Evolutionary conservation across 2,113 vertebrate species (phyloP).

Genomic region (Pipra filicauda): DNA sequence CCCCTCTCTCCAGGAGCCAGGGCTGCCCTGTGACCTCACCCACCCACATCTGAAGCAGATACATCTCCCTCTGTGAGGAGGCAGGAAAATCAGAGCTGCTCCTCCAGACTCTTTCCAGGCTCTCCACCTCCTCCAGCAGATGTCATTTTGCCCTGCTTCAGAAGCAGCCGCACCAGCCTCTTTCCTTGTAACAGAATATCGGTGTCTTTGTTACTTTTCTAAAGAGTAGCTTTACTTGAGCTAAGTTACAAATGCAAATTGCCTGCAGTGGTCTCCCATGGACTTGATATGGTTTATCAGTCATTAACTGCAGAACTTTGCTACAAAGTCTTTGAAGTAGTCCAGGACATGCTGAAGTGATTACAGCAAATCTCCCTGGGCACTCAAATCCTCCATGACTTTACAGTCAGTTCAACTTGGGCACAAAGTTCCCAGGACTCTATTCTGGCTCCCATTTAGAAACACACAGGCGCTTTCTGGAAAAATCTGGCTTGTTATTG

Average conservation of each 20-base stretch:
- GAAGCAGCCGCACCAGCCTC: neutral
- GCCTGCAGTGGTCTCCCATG: neutral
- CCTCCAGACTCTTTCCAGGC: neutral
- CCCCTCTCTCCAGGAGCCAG: neutral
- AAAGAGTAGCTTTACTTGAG: neutral
- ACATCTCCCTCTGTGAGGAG: neutral
- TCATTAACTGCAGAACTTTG: neutral
- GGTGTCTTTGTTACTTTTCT: neutral
- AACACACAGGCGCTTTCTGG: neutral
- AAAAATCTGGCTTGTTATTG: neutral
- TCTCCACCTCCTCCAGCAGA: neutral
- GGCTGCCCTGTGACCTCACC: neutral
- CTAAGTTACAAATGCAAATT: neutral
- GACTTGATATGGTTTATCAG: rapidly evolving
- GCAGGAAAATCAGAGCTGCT: neutral
- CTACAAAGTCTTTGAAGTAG: neutral
- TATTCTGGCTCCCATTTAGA: neutral
- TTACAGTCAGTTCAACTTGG: neutral
- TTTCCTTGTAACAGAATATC: neutral
- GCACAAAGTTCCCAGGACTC: neutral
- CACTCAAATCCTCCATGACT: neutral
- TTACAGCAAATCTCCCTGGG: neutral
- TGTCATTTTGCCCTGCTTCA: neutral
- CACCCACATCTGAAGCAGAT: neutral
- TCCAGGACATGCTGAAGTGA: neutral